A percentile compares a stretch with the other conserved stretches of the same genome.
These are phyloP conservation scores for Protonemura montana DNA, from an alignment of 2,888 invertebrate genomes.

Conservation along the genomic window DNA sequence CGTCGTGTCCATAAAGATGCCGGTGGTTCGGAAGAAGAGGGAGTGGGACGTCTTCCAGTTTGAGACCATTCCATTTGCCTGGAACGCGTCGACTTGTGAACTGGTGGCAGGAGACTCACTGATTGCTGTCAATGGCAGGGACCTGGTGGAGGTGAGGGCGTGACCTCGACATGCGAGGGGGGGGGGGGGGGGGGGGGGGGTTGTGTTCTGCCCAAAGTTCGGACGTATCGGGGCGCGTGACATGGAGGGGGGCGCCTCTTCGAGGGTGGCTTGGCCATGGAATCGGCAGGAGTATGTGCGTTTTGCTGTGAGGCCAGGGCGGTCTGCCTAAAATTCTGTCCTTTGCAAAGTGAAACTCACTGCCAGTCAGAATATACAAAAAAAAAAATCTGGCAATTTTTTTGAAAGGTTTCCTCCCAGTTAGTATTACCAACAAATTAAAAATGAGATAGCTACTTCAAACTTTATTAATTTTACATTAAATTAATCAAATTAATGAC, in stretches of 20 bases:
- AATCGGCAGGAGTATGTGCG: not conserved
- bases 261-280: not conserved
- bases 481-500: too few species aligned
- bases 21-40: not conserved
- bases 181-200: not conserved
- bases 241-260: not conserved
- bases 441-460: too few species aligned
- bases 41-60: not conserved
- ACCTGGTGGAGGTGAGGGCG: constrained; percentile 2
- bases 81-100: not conserved
- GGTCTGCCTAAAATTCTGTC: too few species aligned
- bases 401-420: too few species aligned
- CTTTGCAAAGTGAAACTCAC: too few species aligned
- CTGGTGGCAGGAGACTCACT: not conserved
- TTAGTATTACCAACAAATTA: too few species aligned
- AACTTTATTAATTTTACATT: too few species aligned
- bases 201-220: not conserved
- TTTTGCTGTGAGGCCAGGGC: not conserved
- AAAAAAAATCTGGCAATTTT: too few species aligned
- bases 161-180: not conserved
- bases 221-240: not conserved
- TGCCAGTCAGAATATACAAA: too few species aligned
- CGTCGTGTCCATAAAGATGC: not conserved
- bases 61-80: not conserved
- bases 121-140: not conserved